These are phyloP conservation scores for Netelia fuscicornis DNA, from an alignment of 2,888 invertebrate species.

Conservation along the genomic window DNA sequence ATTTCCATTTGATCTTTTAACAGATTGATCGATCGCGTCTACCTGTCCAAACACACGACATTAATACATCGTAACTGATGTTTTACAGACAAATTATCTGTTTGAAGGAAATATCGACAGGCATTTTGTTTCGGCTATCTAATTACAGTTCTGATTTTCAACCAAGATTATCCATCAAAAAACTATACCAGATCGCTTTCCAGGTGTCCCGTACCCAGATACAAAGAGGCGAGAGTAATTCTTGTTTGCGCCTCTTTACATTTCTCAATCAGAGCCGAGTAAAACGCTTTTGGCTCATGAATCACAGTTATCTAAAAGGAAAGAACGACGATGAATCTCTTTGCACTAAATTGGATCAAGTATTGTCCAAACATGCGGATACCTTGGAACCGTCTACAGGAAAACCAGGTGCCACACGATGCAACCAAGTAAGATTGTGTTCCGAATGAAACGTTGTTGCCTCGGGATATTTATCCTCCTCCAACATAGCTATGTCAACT, in stretches of 20 bases:
- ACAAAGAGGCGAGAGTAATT: conserved; percentile 95
- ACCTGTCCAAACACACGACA: conserved; percentile 82
- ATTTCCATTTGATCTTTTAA: conserved; percentile 86
- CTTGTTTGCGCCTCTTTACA: conserved; percentile 89
- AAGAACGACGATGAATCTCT: conserved; percentile 2
- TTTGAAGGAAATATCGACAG: neutral
- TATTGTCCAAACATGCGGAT: conserved; percentile 25
- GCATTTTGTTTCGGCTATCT: neutral
- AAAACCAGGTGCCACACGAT: conserved; percentile 84
- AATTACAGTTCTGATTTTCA: too few relatives aligned
- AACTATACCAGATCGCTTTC: conserved; percentile 90
- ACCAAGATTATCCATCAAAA: neutral
- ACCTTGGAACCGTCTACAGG: conserved; percentile 84
- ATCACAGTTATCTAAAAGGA: conserved; percentile 89
- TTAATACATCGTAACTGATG: too few relatives aligned
- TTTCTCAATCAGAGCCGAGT: conserved; percentile 89
- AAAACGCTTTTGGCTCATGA: conserved; percentile 91
- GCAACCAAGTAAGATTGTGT: conserved; percentile 80
- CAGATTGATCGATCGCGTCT: conserved; percentile 88
- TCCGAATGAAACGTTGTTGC: conserved; percentile 66
- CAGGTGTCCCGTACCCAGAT: conserved; percentile 94
- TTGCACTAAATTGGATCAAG: neutral
- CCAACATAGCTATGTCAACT: conserved; percentile 75
- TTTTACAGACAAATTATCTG: too few relatives aligned
- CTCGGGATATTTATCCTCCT: conserved; percentile 75